Evolutionary conservation across 2,888 invertebrate species (phyloP).

Genomic region (Hemaris fuciformis): DNA sequence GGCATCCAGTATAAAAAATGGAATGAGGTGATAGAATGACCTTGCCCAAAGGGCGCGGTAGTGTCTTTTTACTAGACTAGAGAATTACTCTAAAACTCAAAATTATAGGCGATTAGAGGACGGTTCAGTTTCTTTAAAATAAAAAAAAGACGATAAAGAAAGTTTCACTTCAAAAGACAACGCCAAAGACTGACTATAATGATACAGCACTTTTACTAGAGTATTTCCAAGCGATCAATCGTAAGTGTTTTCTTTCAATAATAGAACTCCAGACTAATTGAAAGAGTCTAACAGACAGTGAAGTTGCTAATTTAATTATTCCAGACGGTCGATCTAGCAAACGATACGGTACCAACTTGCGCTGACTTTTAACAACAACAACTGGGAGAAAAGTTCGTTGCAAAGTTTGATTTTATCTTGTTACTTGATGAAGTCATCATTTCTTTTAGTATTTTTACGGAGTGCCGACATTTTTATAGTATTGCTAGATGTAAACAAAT

Average conservation of each 20-base stretch:
- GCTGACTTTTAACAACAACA: neutral
- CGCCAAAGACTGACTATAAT: too few relatives aligned
- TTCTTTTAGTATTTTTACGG: neutral
- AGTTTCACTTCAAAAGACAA: too few relatives aligned
- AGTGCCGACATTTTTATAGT: neutral
- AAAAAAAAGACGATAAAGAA: too few relatives aligned
- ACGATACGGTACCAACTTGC: neutral
- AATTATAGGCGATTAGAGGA: too few relatives aligned
- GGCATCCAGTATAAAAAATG: too few relatives aligned
- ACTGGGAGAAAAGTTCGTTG: neutral
- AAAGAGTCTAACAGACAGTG: slow-evolving; percentile 6
- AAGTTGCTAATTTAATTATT: slow-evolving; percentile 27
- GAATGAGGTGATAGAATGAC: too few relatives aligned
- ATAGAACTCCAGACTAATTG: slow-evolving; percentile 15
- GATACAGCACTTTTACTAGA: too few relatives aligned
- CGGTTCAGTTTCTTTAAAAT: too few relatives aligned
- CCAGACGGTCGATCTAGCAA: slow-evolving; percentile 12
- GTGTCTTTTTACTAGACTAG: too few relatives aligned
- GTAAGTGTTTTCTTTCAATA: neutral
- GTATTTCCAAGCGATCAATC: neutral
- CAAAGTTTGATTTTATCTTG: neutral
- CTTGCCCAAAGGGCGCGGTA: too few relatives aligned
- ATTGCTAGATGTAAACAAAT: neutral
- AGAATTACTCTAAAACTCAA: too few relatives aligned
- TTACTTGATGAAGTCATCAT: neutral